phyloP scores from a whole-genome alignment of 2,113 vertebrate genomes.

The Potamarius usumacintae region DNA sequence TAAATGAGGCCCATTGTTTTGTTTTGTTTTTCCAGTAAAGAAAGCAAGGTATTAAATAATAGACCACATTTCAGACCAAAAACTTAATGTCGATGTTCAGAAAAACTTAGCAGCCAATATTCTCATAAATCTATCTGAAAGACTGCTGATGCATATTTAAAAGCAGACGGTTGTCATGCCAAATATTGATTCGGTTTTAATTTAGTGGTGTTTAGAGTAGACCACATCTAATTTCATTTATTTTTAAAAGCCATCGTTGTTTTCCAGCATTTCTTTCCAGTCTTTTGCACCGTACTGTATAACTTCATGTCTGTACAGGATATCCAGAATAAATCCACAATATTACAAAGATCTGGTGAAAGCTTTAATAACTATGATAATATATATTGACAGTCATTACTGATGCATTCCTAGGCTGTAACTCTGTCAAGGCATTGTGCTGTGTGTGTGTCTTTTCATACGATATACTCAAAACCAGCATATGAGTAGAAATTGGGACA shows the following conservation, averaged over 20 bases:
- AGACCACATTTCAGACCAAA: not conserved
- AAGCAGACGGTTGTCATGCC: not conserved
- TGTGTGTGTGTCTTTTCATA: not conserved
- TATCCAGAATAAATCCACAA: not conserved
- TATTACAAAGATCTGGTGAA: not conserved
- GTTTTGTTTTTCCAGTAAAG: too few species aligned
- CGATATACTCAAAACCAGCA: constrained; percentile 14
- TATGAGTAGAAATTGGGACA: constrained; percentile 19
- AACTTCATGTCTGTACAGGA: not conserved
- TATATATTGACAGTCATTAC: not conserved
- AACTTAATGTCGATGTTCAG: not conserved
- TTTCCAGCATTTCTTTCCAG: too few species aligned
- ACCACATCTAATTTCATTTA: not conserved
- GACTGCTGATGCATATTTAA: not conserved
- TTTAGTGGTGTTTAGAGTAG: not conserved
- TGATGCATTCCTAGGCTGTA: not conserved
- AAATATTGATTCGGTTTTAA: not conserved
- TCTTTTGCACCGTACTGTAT: not conserved
- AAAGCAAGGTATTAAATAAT: not conserved
- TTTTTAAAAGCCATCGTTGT: not conserved
- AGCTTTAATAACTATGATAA: not conserved
- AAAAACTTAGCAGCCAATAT: not conserved
- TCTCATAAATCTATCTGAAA: not conserved
- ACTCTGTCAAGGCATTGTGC: not conserved
- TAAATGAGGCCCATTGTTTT: not conserved